phyloP scores from a whole-genome alignment of 2,113 vertebrate species.

The Synodontis membranacea region DNA sequence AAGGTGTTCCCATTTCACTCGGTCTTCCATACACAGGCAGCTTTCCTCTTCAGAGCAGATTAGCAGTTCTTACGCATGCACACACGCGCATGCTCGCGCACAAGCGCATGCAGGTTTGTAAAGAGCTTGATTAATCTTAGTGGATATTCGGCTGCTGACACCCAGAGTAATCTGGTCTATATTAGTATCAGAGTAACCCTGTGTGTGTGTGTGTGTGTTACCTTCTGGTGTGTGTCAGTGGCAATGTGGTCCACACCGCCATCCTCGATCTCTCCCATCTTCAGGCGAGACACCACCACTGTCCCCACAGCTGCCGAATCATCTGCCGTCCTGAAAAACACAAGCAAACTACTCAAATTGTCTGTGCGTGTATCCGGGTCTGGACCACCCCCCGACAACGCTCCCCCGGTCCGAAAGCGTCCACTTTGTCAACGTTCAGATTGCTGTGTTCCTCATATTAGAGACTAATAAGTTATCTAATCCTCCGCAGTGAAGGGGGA shows the following conservation, averaged over 20 bases:
- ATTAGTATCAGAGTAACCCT: conserved; percentile 42
- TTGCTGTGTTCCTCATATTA: conserved; percentile 59
- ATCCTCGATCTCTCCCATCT: conserved; percentile 93
- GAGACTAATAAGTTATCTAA: conserved; percentile 63
- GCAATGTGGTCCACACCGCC: conserved; percentile 82
- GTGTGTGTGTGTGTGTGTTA: conserved; percentile 51
- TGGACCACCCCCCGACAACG: not conserved
- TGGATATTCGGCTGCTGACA: conserved; percentile 60
- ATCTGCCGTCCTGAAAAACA: conserved; percentile 83
- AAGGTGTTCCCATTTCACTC: not conserved
- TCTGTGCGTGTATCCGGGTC: not conserved
- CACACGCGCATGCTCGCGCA: not conserved
- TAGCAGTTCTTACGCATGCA: not conserved
- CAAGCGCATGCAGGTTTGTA: not conserved
- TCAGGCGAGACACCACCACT: conserved; percentile 88
- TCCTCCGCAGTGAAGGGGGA: conserved; percentile 65
- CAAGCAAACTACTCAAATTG: not conserved
- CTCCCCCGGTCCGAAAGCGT: not conserved
- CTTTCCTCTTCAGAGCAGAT: not conserved
- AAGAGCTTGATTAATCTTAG: conserved; percentile 66
- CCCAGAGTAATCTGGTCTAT: conserved; percentile 61
- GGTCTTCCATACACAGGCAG: not conserved
- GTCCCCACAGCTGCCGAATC: conserved; percentile 86
- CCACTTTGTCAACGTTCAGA: conserved; percentile 39
- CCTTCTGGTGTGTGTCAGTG: conserved; percentile 82